Percentiles rank a stretch among this genome's conserved stretches.
These are phyloP conservation scores for Poeciliopsis gracilis DNA, from an alignment of 2,797 vertebrate genomes.

Conservation along the genomic window DNA sequence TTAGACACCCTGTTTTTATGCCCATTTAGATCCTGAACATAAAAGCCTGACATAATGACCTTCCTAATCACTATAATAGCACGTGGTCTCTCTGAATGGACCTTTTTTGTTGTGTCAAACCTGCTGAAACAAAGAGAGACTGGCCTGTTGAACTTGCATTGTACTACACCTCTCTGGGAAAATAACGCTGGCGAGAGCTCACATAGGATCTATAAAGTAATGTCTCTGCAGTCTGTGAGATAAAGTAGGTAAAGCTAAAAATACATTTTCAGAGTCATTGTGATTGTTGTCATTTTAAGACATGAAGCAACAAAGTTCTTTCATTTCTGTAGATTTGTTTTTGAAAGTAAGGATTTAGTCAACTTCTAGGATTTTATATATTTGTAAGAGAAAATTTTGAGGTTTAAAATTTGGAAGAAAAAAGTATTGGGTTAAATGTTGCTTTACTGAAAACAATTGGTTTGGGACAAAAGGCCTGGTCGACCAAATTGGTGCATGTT, in stretches of 20 bases:
- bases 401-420: neutral
- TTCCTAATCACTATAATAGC: neutral
- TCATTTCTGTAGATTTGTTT: neutral
- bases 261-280: neutral
- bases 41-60: neutral
- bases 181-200: neutral
- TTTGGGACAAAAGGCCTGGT: neutral
- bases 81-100: slow-evolving; percentile 2
- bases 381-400: neutral
- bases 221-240: neutral
- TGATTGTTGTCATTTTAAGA: neutral
- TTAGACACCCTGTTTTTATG: neutral
- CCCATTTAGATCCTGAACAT: neutral
- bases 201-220: neutral
- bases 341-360: neutral
- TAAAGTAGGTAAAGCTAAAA: neutral
- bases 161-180: neutral
- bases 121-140: neutral
- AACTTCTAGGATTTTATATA: neutral
- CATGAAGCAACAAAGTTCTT: neutral
- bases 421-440: neutral
- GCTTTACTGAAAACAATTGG: neutral
- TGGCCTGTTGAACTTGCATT: neutral
- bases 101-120: slow-evolving; percentile 5
- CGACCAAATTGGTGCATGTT: slow-evolving; percentile 2